Conservation (phyloP, 35 echinoderm and acorn worm genomes). For the Diadema setosum region DNA sequence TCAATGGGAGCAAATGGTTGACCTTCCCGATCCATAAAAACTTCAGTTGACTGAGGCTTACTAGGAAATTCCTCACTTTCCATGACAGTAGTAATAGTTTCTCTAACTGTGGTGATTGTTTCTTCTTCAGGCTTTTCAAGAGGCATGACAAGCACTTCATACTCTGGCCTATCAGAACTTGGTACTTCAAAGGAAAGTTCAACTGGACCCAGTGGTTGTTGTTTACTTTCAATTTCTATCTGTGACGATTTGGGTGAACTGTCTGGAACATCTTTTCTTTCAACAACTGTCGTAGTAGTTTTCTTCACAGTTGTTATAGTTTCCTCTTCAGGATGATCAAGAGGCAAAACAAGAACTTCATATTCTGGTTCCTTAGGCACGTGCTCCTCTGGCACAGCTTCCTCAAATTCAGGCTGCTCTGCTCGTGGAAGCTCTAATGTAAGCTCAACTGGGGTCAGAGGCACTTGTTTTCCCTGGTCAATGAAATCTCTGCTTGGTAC, state of each 20-base stretch:
- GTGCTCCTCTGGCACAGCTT: neutral
- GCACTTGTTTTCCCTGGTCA: slow-evolving; percentile 25
- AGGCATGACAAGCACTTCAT: slow-evolving; percentile 66
- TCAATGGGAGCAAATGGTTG: slow-evolving; percentile 37
- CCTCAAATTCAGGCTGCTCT: neutral
- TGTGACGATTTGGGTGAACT: slow-evolving; percentile 35
- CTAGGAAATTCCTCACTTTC: neutral
- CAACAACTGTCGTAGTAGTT: slow-evolving; percentile 30
- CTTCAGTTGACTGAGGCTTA: neutral
- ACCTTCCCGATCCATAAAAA: slow-evolving; percentile 20
- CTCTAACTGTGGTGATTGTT: neutral
- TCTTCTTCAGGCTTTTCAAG: neutral
- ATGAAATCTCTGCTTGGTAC: slow-evolving; percentile 51
- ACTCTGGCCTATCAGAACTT: slow-evolving; percentile 55
- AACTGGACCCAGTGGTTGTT: slow-evolving; percentile 20
- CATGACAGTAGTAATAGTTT: slow-evolving; percentile 32
- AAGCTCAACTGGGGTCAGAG: slow-evolving; percentile 45
- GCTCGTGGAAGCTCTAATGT: slow-evolving; percentile 44
- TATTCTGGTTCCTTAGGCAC: slow-evolving; percentile 20
- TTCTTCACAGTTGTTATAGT: slow-evolving; percentile 5
- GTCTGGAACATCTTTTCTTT: slow-evolving; percentile 37
- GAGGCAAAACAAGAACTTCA: slow-evolving; percentile 67
- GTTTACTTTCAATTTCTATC: slow-evolving; percentile 48
- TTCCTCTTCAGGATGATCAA: neutral
- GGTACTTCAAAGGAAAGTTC: slow-evolving; percentile 57